Conservation (phyloP, 2,888 invertebrate genomes). For the Xestoiulus laeticollis region DNA sequence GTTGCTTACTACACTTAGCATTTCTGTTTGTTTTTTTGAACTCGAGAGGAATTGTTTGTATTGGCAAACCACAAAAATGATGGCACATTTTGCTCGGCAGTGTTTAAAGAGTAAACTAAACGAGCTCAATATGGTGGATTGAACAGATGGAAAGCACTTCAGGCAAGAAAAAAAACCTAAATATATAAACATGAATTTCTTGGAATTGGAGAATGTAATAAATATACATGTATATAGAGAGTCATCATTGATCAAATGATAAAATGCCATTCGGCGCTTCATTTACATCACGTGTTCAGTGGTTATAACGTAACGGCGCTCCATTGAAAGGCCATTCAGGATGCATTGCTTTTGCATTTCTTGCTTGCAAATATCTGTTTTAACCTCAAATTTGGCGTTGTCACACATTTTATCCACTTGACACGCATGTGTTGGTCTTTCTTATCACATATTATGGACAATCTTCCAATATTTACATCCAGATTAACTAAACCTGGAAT, state of each 20-base stretch:
- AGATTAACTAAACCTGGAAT: background rate
- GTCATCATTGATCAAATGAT: background rate
- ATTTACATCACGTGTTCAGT: no score
- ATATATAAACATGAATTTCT: background rate
- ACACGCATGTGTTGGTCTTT: no score
- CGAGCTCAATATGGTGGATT: background rate
- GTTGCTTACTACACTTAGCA: background rate
- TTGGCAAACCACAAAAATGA: background rate
- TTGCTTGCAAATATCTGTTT: no score
- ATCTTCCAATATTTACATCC: background rate
- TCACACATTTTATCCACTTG: no score
- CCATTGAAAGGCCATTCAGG: no score
- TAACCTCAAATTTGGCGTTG: no score
- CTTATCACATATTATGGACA: background rate
- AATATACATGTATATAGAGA: background rate
- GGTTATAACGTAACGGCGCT: no score
- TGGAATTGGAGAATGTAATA: background rate
- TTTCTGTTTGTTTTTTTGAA: background rate
- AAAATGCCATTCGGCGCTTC: no score
- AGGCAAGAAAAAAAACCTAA: background rate
- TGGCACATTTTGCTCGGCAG: background rate
- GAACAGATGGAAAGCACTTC: conserved; percentile 7
- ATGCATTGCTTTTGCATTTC: no score
- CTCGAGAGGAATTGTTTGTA: background rate
- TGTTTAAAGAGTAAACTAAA: conserved; percentile 23